Evolutionary conservation across 1,140 invertebrate genomes (phyloP).

Genomic region (Heliconius melpomene): DNA sequence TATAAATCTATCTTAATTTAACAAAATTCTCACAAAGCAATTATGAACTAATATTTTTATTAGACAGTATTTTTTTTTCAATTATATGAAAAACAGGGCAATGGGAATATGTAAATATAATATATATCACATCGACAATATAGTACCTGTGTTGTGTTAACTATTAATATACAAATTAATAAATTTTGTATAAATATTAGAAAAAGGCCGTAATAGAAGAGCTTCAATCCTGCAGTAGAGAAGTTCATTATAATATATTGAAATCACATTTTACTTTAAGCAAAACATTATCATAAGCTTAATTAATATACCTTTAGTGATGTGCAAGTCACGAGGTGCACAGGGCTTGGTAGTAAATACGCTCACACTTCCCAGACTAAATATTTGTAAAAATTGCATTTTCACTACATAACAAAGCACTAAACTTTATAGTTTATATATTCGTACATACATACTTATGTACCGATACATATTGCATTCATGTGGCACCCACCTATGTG

Average conservation of each 20-base stretch:
- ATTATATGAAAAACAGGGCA: background rate
- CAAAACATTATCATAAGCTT: constrained; percentile 66
- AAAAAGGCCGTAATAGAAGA: constrained; percentile 20
- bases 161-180: constrained; percentile 1
- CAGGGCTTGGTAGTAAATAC: constrained; percentile 77
- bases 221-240: constrained; percentile 35
- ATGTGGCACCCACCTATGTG: constrained; percentile 76
- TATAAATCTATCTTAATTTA: background rate
- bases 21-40: background rate
- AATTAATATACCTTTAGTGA: constrained; percentile 62
- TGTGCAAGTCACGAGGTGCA: constrained; percentile 70
- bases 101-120: background rate
- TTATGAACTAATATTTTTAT: background rate
- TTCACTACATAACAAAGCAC: constrained; percentile 74
- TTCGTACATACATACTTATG: constrained; percentile 42
- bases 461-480: constrained; percentile 62
- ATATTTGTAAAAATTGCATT: constrained; percentile 68
- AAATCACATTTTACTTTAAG: constrained; percentile 37
- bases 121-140: background rate
- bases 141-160: background rate
- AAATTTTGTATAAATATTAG: constrained; percentile 13
- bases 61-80: background rate
- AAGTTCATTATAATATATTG: constrained; percentile 23
- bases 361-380: constrained; percentile 78
- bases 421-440: constrained; percentile 37